Evolutionary conservation across 2,888 invertebrate species (phyloP), one percentile per base, ranked within the genome.

Genomic region (Thymelicus lineola): DNA sequence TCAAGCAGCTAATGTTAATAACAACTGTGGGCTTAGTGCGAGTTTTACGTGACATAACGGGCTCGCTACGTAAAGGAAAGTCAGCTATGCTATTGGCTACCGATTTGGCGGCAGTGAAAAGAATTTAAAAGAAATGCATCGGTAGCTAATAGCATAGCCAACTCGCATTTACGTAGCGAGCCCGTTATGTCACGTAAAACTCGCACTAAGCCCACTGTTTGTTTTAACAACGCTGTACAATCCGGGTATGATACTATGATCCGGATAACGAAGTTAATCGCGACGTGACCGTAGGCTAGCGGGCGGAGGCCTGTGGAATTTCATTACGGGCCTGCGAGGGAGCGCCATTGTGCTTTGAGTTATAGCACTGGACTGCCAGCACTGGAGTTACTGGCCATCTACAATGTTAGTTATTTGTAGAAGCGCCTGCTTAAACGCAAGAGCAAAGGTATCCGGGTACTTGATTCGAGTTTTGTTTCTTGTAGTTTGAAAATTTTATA

Each of bases 271-370:
- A 70, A 73, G 75, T 73, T 83, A 83, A 86, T 83, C 82, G 82
- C 77, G 80, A 77, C 76, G 79, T 73, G 75, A 77, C 77, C 77
- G 79, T 73, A 78, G 80, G 77, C 79, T 79, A 76, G 70, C 66
- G 71, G 71, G 71, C 68, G 78, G 76, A 78, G 79, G 82, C 76
- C 80, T 87, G 50, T 14, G 70, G 92, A 91, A 92, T 92, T 92
- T 92, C 91, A 92, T 92, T 91, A 92, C 77, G 73, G 75, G 78
- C 80, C 80, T 77, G 79, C 77, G 75, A 74, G 79, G 77, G 74
- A 78, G 77, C 84, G 76, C 86, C 76, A 90, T 91, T 91, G 92
- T 91, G 78, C 88, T 84, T 85, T 91, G 92, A 92, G 84, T 92
- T 92, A 92, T 90, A 75, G 86, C 72, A 59, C 36, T 71, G 72